These are phyloP conservation scores for Avahi laniger DNA, from an alignment of 2,797 vertebrate genomes.

Conservation along the genomic window DNA sequence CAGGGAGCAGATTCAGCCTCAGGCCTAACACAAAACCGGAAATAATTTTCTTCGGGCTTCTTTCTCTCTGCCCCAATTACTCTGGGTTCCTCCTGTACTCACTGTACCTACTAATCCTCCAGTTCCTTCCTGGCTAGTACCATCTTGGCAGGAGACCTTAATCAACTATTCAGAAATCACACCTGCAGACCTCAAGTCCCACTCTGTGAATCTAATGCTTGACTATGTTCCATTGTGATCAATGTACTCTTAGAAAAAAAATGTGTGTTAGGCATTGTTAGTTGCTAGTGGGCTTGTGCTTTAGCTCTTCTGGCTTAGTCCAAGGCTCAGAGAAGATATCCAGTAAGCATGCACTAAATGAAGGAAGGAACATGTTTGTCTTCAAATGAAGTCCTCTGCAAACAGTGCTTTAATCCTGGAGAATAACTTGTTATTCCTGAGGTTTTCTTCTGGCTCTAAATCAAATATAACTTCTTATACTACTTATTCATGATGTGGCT, in stretches of 20 bases:
- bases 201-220: background rate
- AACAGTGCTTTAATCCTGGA: background rate
- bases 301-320: background rate
- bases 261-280: background rate
- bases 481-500: background rate
- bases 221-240: background rate
- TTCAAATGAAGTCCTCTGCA: background rate
- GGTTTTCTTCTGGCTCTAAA: background rate
- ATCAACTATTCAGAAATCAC: background rate
- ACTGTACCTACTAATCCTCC: background rate
- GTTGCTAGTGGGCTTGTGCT: background rate
- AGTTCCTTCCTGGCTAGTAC: background rate
- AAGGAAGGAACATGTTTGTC: background rate
- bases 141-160: background rate
- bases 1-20: background rate
- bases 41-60: background rate
- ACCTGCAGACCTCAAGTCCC: background rate
- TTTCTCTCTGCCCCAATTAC: background rate
- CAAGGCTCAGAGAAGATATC: background rate
- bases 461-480: background rate
- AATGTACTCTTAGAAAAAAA: background rate
- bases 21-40: background rate
- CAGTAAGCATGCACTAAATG: background rate
- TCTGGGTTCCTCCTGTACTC: background rate
- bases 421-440: background rate